Evolutionary conservation across 2,888 invertebrate genomes (phyloP).

Genomic region (Oscheius myriophilus): DNA sequence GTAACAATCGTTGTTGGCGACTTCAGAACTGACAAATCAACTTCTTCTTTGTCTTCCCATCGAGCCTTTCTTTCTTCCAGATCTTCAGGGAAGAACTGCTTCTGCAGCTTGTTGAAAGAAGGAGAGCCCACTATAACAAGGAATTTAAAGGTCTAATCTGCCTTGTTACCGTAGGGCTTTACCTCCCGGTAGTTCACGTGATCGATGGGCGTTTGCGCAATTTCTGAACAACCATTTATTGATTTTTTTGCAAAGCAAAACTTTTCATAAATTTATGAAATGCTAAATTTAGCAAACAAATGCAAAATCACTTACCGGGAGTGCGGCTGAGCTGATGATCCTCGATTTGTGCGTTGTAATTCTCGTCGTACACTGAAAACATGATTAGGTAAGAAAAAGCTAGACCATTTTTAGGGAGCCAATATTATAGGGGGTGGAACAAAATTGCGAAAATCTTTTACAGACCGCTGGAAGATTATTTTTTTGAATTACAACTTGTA

Average conservation of each 20-base stretch:
- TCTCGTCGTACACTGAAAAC: conserved; percentile 18
- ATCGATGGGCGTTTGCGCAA: no score
- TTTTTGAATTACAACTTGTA: no score
- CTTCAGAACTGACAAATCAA: conserved; percentile 13
- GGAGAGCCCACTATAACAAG: conserved; percentile 16
- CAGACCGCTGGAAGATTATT: no score
- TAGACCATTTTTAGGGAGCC: neutral
- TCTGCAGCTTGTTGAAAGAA: conserved; percentile 24
- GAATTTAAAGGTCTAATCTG: neutral
- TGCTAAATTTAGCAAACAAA: neutral
- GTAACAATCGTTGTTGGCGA: conserved; percentile 21
- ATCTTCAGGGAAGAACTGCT: conserved; percentile 28
- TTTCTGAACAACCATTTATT: no score
- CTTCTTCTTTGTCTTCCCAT: conserved; percentile 5
- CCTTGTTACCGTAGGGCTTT: conserved; percentile 10
- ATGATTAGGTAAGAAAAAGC: no score
- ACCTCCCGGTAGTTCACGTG: neutral
- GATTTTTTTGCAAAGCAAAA: neutral
- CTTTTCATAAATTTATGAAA: neutral
- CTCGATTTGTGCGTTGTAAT: conserved; percentile 4
- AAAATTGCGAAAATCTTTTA: no score
- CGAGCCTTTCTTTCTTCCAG: conserved; percentile 18
- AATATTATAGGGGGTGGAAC: no score
- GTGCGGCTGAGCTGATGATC: neutral
- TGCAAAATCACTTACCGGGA: conserved; percentile 4